Percentiles rank a stretch among this genome's conserved stretches.
Evolutionary conservation across 35 echinoderm and acorn worm species (phyloP).

Genomic region (Ophioderma brevispina): DNA sequence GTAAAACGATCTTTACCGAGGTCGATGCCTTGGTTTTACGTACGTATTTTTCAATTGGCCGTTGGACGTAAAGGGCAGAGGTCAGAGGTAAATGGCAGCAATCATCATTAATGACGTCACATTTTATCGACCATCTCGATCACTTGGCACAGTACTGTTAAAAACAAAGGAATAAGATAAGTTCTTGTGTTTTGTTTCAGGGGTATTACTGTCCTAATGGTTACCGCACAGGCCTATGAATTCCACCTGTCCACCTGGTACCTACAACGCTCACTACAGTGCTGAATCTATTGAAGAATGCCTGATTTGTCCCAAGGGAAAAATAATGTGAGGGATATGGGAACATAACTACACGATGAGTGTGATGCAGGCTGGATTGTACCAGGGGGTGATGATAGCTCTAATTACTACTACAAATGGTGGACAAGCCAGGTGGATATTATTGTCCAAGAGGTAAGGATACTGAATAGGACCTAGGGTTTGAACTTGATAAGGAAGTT

Average conservation of each 20-base stretch:
- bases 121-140: too few relatives aligned
- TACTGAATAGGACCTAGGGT: too few relatives aligned
- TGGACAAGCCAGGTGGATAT: constrained; percentile 42
- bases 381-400: constrained; percentile 64
- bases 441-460: constrained; percentile 62
- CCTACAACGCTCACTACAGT: constrained; percentile 74
- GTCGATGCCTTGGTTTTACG: too few relatives aligned
- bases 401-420: constrained; percentile 50
- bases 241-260: constrained; percentile 90
- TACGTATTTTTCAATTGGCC: too few relatives aligned
- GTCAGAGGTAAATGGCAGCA: too few relatives aligned
- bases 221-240: constrained; percentile 70
- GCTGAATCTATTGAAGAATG: constrained; percentile 70
- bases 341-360: constrained; percentile 95
- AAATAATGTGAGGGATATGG: constrained; percentile 92
- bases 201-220: constrained; percentile 94
- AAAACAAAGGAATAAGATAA: too few relatives aligned
- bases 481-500: too few relatives aligned
- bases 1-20: too few relatives aligned
- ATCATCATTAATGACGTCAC: too few relatives aligned
- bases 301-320: constrained; percentile 70
- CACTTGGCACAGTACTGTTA: too few relatives aligned
- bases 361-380: constrained; percentile 97
- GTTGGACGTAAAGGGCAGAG: too few relatives aligned
- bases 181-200: constrained; percentile 28